A percentile compares a stretch with the other conserved stretches of the same genome.
phyloP scores from a whole-genome alignment of 1,140 invertebrate species.

The Euura lappo region DNA sequence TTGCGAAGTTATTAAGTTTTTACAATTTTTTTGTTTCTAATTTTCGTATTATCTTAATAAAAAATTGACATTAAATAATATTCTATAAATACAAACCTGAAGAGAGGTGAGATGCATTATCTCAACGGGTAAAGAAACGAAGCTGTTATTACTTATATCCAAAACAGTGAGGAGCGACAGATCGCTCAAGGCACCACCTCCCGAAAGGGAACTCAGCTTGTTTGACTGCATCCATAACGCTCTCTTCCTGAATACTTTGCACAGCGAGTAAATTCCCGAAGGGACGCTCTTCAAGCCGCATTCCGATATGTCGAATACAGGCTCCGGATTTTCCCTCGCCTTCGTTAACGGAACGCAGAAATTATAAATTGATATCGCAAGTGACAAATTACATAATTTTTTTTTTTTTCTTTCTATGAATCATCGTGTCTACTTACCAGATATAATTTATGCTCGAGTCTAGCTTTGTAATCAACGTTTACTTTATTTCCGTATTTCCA shows the following conservation, averaged over 20 bases:
- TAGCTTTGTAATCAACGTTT: slow-evolving; percentile 67
- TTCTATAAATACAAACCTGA: slow-evolving; percentile 51
- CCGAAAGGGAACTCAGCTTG: slow-evolving; percentile 69
- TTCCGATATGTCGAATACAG: slow-evolving; percentile 76
- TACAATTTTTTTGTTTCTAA: not conserved
- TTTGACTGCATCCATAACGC: slow-evolving; percentile 71
- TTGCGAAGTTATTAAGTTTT: too few relatives aligned
- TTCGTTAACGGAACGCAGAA: slow-evolving; percentile 40
- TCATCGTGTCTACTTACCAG: slow-evolving; percentile 55
- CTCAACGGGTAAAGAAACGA: slow-evolving; percentile 67
- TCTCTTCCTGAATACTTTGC: slow-evolving; percentile 80
- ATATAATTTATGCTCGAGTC: slow-evolving; percentile 74
- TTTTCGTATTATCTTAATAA: not conserved
- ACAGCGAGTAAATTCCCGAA: slow-evolving; percentile 76
- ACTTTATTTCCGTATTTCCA: slow-evolving; percentile 49
- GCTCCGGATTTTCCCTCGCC: slow-evolving; percentile 78
- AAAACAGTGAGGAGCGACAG: slow-evolving; percentile 72
- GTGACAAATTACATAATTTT: too few relatives aligned
- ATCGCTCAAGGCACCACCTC: slow-evolving; percentile 74
- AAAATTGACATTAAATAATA: too few relatives aligned
- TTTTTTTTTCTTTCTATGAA: too few relatives aligned
- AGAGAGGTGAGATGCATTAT: slow-evolving; percentile 69
- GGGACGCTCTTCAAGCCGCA: slow-evolving; percentile 74
- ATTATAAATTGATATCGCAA: slow-evolving; percentile 13
- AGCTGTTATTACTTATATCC: slow-evolving; percentile 75